Conservation (phyloP, 92 coral and sea anemone species). For the Epizoanthus stellaris region DNA sequence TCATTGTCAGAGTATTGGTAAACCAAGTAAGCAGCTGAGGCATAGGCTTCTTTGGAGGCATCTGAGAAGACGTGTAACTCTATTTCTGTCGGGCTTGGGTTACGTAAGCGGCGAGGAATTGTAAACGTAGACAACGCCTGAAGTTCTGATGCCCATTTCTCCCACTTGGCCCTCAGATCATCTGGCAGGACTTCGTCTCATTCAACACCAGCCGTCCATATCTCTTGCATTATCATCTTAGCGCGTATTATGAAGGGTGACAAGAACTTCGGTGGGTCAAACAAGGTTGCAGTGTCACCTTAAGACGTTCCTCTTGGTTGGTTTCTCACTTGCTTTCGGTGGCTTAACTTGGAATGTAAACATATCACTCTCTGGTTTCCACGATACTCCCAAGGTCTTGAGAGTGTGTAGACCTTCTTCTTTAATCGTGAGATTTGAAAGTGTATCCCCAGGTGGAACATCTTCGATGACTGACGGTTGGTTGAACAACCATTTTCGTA, state of each 20-base stretch:
- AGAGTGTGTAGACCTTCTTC: constrained; percentile 6
- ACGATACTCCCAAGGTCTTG: constrained; percentile 53
- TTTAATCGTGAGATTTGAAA: not conserved
- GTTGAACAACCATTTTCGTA: constrained; percentile 53
- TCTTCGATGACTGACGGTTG: constrained; percentile 50
- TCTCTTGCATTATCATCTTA: constrained; percentile 48
- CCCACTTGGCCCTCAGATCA: not conserved
- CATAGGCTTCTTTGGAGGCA: constrained; percentile 35
- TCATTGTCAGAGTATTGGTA: constrained; percentile 19
- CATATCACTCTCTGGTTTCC: constrained; percentile 50
- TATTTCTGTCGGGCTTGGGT: not conserved
- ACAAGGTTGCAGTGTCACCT: constrained; percentile 57
- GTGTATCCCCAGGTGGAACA: constrained; percentile 37
- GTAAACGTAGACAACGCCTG: not conserved
- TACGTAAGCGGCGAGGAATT: not conserved
- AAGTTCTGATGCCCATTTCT: constrained; percentile 2
- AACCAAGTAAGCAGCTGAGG: constrained; percentile 21
- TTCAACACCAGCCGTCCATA: constrained; percentile 5
- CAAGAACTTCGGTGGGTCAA: constrained; percentile 58
- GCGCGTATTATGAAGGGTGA: constrained; percentile 58
- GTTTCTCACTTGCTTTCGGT: not conserved
- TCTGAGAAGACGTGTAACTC: not conserved
- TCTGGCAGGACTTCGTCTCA: not conserved
- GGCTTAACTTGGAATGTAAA: constrained; percentile 45
- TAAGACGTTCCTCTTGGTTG: constrained; percentile 56